Evolutionary conservation across 2,888 invertebrate species (phyloP), one percentile per base, ranked within the genome.

Genomic region (Dryococelus australis): DNA sequence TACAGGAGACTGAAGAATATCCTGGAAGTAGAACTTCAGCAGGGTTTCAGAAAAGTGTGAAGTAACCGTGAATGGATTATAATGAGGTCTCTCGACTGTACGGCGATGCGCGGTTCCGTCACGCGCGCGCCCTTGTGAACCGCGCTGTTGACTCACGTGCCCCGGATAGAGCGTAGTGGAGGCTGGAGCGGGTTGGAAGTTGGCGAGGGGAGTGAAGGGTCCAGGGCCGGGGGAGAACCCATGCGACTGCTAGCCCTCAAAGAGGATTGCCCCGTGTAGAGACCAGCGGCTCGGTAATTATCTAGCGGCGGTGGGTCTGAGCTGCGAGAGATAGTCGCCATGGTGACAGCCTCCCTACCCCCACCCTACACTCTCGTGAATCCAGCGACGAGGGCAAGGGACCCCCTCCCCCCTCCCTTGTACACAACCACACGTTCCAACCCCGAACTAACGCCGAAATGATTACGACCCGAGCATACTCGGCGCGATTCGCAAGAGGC

Each of bases 141-240:
- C 65, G 10, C 65, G 65, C 65, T 65, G 65, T 65, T 65, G 65
- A 65, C 65, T 65, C 65, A 65, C 65, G 65, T 65, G 65, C 65
- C 65, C 65, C 6, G 24, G 65, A 9, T 12, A 20, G 65, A 16
- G 65, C 65, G 8, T 47, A 12, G 47, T 12, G 12, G 47, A 9
- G 47, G 47, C 9, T 9, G 9, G 47, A 6, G 47, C 47, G 6
- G n/a, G 47, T 47, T 12, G 47, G 47, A 6, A 12, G 47, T 47
- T 47, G 47, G 47, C n/a, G n/a, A n/a, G 47, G 6, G 47, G 47
- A 47, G 47, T 6, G 47, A 12, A 47, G 47, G 12, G 47, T 6
- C 12, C 47, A 12, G 47, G 47, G 47, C 6, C 10, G 65, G 65
- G 65, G 65, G 65, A 65, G 65, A 16, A 16, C 24, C 65, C 65